Base-by-base conservation (phyloP, 2,888 invertebrate genomes). In the Zelleria hepariella region DNA sequence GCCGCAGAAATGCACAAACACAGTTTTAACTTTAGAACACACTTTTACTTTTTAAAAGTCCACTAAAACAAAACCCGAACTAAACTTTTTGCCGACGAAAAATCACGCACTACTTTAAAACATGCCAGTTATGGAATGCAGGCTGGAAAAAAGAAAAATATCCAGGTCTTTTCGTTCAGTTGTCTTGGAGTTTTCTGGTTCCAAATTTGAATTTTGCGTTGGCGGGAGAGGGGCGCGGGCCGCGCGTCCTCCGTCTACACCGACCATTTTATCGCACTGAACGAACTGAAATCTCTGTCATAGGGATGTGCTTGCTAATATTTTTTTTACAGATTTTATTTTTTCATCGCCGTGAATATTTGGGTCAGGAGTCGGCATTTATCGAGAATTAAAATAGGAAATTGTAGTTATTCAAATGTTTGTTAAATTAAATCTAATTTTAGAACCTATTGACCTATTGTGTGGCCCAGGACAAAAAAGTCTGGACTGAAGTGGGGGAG, bases 241-340 rank as follows among this genome's bases (percentile, higher is more conserved):
- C 74, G 70, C 74, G 74, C 75, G 73, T 67, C 78, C 73, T 71
- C 81, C 78, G 77, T 76, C 71, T 72, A 68, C 70, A 68, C 68
- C 78, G 68, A 77, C 75, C 81, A 80, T 82, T 83, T 82, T 83
- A 82, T 83, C 84, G 79, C 74, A 85, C 85, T 85, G 85, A 82
- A 73, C 73, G 70, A 69, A 72, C 71, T 71, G 72, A 80, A 82
- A 82, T 83, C 78, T 77, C 69, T 42, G 73, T 69, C 65, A 68
- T 82, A 85, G 84, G 67, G 85, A 72, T 69, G 85, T 71, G 61
- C 71, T 32, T 1, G 15, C 32, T 15, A 15, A 15, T 42, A 42
- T 15, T 2, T 42, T 2, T 42, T 1, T 15, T 42, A n/a, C 32
- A 42, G 15, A 15, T 42, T 10, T 10, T n/a, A n/a, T n/a, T n/a